Evolutionary conservation across 1,140 invertebrate genomes (phyloP), one percentile per base, ranked within the genome.

Genomic region (Melitaea cinxia): DNA sequence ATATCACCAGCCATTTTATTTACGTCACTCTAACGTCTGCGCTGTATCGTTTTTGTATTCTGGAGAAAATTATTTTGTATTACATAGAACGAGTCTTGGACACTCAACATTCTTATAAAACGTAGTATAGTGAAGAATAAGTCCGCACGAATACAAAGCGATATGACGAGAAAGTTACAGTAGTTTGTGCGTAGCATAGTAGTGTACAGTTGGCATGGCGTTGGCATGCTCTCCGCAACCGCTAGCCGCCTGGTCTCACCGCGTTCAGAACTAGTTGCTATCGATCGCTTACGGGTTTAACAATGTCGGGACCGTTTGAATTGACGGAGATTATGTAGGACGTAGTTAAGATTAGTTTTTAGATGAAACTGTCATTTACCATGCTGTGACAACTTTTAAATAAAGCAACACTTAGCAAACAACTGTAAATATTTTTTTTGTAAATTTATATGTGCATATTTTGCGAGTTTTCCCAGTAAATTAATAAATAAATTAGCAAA

Each of bases 161-260:
- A 54, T 30, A 47, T 54, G 54, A 72, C 61, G 60, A 52, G 60
- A 71, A 68, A 75, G 71, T 79, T 74, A 77, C 68, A 70, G 77
- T 83, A 82, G 78, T 75, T 53, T 68, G 62, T 70, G 52, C 59
- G 72, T 84, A 83, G 76, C 71, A 73, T 86, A 84, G n/a, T n/a
- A n/a, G 65, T 82, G 80, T 85, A 78, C 69, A 83, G 74, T 82
- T 77, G 80, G 73, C 70, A 76, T 80, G 75, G 88, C 83, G 83
- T 85, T 83, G 73, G 88, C 86, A 90, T 90, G 88, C 74, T 80
- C 76, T 82, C 84, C 81, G 83, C 83, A 80, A 79, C 72, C 72
- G 81, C 75, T 72, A 72, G 77, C 74, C 77, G 82, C 70, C 70
- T 77, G 30, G 73, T 73, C 74, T 67, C 72, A 59, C 39, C 58